Base-by-base conservation (phyloP, 2,888 invertebrate species). In the Ophraella communa region DNA sequence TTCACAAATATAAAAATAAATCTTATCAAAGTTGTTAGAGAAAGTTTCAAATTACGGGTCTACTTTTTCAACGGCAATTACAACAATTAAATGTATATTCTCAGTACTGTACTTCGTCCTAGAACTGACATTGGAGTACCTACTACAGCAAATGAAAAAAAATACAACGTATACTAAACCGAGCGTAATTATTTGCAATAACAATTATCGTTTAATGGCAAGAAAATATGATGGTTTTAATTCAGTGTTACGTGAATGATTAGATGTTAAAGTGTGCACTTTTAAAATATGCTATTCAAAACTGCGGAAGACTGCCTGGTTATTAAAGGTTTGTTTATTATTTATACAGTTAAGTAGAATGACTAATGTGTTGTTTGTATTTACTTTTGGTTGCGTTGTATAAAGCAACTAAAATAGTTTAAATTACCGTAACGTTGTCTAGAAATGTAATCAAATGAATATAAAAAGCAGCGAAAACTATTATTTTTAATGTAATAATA, bases 161-260 rank as follows among this genome's bases (percentile, higher is more conserved):
- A 54, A n/a, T n/a, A 35, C 59, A 45, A 62, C 52, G 45, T 21
- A 33, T 52, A 33, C 20, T 1, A 10, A 54, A 39, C n/a, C 24
- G 39, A 39, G 35, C 62, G 57, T 59, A 56, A 55, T 61, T 64
- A 62, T 67, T 67, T 67, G 52, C 64, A 58, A 56, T 58, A 65
- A 53, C 56, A 65, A 67, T 67, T 64, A 62, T 62, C 64, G 30
- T 56, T 54, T 18, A 24, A 39, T 53, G 24, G 53, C 45, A 20
- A 11, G 24, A 11, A 56, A 55, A 20, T 42, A 56, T 64, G 33
- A 30, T 10, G 14, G 14, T 53, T 61, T n/a, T 18, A 35, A 44
- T 17, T 61, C 44, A 64, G 64, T 64, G 42, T 20, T 58, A 54
- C 35, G 45, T 30, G 58, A 47, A 24, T 53, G 35, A 55, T n/a